These are phyloP conservation scores for Eptatretus burgeri DNA, from an alignment of 2,113 vertebrate species.

Conservation along the genomic window DNA sequence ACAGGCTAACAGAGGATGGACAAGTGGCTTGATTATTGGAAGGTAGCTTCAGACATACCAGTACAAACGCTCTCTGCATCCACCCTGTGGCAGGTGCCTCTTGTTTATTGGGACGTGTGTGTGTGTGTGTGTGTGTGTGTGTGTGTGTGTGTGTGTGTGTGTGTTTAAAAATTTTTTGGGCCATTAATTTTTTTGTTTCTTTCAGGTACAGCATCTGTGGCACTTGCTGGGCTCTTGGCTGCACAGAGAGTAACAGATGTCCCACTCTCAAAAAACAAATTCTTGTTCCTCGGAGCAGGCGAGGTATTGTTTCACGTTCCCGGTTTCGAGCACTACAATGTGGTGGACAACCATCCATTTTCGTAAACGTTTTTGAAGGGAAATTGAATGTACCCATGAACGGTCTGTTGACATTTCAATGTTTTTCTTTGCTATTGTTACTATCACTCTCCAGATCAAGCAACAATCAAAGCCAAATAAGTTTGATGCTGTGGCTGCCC, in stretches of 20 bases:
- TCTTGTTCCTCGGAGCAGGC: constrained; percentile 83
- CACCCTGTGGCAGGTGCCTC: too few species aligned
- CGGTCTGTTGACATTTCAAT: background rate
- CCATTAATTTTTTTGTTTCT: too few species aligned
- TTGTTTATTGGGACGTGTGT: too few species aligned
- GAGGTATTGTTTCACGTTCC: constrained; percentile 26
- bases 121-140: too few species aligned
- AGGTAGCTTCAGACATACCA: too few species aligned
- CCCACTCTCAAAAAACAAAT: constrained; percentile 43
- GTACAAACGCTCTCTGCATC: too few species aligned
- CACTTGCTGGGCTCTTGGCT: constrained; percentile 55
- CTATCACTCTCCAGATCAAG: background rate
- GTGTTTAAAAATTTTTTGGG: too few species aligned
- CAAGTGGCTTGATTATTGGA: too few species aligned
- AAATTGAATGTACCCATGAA: background rate
- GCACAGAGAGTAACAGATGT: constrained; percentile 39
- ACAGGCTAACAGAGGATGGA: too few species aligned
- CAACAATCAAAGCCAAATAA: too few species aligned
- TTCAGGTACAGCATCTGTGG: constrained; percentile 66
- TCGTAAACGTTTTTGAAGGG: background rate
- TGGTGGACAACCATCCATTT: background rate
- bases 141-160: too few species aligned
- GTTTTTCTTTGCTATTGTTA: background rate
- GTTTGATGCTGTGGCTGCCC: too few species aligned
- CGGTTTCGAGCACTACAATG: background rate